These are phyloP conservation scores for Drosophila sturtevanti DNA, from an alignment of 1,140 invertebrate species.

Conservation along the genomic window DNA sequence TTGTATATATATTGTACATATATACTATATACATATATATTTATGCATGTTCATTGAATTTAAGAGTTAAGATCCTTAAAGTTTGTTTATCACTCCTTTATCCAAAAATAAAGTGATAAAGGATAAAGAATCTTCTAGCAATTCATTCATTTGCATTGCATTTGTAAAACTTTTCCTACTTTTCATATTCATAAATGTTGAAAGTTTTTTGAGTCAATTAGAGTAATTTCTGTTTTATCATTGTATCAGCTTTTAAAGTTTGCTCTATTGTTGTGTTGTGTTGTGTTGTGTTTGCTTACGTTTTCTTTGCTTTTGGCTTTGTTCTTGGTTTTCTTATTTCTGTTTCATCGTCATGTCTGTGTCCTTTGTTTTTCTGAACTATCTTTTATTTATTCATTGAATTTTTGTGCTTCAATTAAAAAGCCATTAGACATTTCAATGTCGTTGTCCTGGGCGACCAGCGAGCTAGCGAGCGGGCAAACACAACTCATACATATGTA, in stretches of 20 bases:
- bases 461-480: conserved; percentile 59
- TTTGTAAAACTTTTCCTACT: conserved; percentile 49
- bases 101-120: no score
- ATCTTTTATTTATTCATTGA: conserved; percentile 76
- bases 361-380: conserved; percentile 35
- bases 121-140: no score
- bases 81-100: no score
- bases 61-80: no score
- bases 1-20: no score
- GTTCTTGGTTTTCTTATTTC: no score
- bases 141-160: no score
- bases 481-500: conserved; percentile 24
- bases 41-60: no score
- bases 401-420: conserved; percentile 74
- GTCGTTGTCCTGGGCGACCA: conserved; percentile 65
- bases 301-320: conserved; percentile 5
- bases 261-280: conserved; percentile 23
- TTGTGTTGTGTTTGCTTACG: conserved; percentile 9
- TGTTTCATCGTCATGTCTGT: not conserved
- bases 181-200: conserved; percentile 47
- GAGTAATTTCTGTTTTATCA: conserved; percentile 49
- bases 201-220: conserved; percentile 61
- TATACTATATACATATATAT: no score
- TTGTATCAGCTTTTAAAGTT: conserved; percentile 32
- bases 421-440: conserved; percentile 66